Percentiles rank a stretch among this genome's conserved stretches.
Conservation (phyloP, 2,113 vertebrate genomes). For the Leptocoma aspasia region DNA sequence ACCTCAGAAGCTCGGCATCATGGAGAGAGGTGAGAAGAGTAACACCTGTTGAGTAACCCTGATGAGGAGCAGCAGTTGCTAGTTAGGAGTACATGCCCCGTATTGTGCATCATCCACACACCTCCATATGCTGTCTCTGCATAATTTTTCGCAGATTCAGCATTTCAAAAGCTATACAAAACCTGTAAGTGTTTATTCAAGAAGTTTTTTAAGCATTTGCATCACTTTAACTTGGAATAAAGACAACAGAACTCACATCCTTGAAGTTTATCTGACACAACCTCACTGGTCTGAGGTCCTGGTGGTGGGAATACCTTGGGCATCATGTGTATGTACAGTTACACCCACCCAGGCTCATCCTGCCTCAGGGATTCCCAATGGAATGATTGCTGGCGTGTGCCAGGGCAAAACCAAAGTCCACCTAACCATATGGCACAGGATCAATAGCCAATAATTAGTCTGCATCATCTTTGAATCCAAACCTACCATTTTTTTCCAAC, state of each 20-base stretch:
- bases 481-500: neutral
- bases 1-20: neutral
- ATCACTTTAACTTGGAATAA: neutral
- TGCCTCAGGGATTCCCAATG: neutral
- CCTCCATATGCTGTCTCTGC: neutral
- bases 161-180: neutral
- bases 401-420: neutral
- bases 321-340: fast-evolving
- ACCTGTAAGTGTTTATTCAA: neutral
- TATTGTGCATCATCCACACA: neutral
- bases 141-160: neutral
- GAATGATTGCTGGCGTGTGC: fast-evolving
- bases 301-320: neutral
- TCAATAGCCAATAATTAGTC: neutral
- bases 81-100: neutral
- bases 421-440: neutral
- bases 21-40: neutral
- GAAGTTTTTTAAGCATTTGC: neutral
- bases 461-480: neutral
- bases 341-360: neutral
- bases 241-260: neutral
- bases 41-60: neutral
- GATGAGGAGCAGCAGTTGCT: neutral
- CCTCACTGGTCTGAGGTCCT: neutral
- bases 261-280: neutral